Evolutionary conservation across 2,113 vertebrate genomes (phyloP), one percentile per base, ranked within the genome.

Genomic region (Aegotheles bennettii): DNA sequence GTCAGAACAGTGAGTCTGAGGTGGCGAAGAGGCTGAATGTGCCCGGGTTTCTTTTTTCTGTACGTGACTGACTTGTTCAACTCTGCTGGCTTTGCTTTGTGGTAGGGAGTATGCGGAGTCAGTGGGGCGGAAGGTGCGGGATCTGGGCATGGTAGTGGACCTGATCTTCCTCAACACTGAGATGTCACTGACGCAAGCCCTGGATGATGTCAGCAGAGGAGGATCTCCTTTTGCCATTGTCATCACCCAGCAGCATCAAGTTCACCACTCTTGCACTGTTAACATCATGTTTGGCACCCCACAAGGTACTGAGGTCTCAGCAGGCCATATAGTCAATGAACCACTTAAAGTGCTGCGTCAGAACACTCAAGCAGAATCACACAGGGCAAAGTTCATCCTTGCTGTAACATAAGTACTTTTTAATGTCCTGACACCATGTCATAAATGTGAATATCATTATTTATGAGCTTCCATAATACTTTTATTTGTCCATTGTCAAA

Each of bases 121-220:
- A 4, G 99, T 99, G 75, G 99, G 99, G n/a, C 97, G 99, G 53
- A 99, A 99, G 93, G 98, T 99, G 42, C 98, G 99, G 74, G 99
- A 99, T 89, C 96, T 99, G 74, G 99, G 99, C 86, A 99, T 99
- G 99, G 98, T 99, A 43, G 99, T 99, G 95, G 99, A 99, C 97
- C 98, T 99, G 95, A 99, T 99, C 97, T 99, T 99, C 97, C 99
- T 99, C 88, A 99, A 99, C 98, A 99, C 99, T 6, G 99, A 99
- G 89, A 99, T 99, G 85, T 99, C 99, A 1, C 97, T 99, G 47
- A 99, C 99, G 1, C 99, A 99, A 97, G 99, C 99, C 13, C 97
- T 99, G 96, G 99, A 99, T 36, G 99, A 99, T 42, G 99, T 99
- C n/a, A 99, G 99, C 95, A 97, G 99, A 76, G 99, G 99, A 82